Evolutionary conservation across 2,888 invertebrate genomes (phyloP).

Genomic region (Tanypteryx hageni): DNA sequence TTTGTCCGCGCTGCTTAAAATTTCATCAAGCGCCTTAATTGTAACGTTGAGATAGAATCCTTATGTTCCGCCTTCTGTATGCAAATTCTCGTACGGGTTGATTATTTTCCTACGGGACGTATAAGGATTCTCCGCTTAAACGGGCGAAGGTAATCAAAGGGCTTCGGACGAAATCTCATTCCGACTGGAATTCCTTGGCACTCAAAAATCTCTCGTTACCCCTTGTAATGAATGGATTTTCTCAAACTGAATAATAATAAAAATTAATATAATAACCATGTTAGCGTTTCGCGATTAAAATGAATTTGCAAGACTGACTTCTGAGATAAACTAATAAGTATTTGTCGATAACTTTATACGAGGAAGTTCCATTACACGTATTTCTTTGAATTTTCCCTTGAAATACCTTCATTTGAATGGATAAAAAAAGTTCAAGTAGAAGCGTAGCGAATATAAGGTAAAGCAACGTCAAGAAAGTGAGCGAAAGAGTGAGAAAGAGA

Average conservation of each 20-base stretch:
- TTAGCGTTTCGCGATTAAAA: not conserved
- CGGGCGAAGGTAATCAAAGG: not conserved
- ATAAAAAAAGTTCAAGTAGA: no score
- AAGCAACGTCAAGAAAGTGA: no score
- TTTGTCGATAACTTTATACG: no score
- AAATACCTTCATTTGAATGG: no score
- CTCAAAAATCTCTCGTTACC: not conserved
- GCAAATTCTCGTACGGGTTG: slow-evolving; percentile 2
- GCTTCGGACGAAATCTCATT: not conserved
- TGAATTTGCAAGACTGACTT: no score
- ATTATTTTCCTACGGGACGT: not conserved
- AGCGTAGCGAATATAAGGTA: no score
- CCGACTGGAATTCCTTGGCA: not conserved
- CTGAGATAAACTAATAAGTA: no score
- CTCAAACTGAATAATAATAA: not conserved
- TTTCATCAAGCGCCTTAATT: slow-evolving; percentile 4
- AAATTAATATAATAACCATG: not conserved
- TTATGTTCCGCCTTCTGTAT: not conserved
- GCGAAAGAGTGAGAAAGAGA: no score
- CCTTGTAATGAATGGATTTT: not conserved
- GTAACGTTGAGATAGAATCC: slow-evolving; percentile 12
- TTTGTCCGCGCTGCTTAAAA: not conserved
- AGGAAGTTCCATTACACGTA: no score
- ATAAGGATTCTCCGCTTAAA: not conserved
- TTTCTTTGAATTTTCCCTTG: no score